Evolutionary conservation across 2,797 vertebrate genomes (phyloP).

Genomic region (Forpus xanthops): DNA sequence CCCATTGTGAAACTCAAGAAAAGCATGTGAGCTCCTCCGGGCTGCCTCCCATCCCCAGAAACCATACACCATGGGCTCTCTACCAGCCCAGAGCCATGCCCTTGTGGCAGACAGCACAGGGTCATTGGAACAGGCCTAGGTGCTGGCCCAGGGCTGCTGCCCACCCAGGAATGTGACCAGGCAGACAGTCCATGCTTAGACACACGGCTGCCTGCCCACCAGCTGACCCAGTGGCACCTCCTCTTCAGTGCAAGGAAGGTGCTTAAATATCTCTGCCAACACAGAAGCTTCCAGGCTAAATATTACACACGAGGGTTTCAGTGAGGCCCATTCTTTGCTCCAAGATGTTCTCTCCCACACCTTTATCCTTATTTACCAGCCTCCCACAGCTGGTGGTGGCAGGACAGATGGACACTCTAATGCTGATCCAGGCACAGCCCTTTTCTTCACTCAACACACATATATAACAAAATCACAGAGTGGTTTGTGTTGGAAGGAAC

Average conservation of each 20-base stretch:
- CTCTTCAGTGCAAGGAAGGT: background rate
- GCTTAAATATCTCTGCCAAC: background rate
- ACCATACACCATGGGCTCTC: background rate
- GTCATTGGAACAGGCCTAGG: background rate
- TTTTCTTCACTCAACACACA: background rate
- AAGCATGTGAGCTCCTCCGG: background rate
- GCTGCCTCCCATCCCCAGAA: background rate
- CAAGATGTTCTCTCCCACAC: background rate
- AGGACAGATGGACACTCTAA: background rate
- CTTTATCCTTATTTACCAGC: background rate
- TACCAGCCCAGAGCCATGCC: background rate
- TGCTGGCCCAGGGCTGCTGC: background rate
- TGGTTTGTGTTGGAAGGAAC: background rate
- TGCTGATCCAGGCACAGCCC: background rate
- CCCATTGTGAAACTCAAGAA: rapidly evolving
- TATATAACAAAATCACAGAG: background rate
- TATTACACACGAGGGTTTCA: background rate
- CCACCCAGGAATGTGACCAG: rapidly evolving
- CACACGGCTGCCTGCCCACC: rapidly evolving
- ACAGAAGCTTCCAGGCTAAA: background rate
- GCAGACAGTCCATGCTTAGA: background rate
- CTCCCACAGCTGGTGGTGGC: background rate
- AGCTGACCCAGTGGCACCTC: background rate
- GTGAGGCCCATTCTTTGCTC: background rate
- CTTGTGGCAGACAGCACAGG: rapidly evolving